A percentile compares a stretch with the other conserved stretches of the same genome.
Evolutionary conservation across 2,113 vertebrate species (phyloP).

Genomic region (Atlantisia rogersi): DNA sequence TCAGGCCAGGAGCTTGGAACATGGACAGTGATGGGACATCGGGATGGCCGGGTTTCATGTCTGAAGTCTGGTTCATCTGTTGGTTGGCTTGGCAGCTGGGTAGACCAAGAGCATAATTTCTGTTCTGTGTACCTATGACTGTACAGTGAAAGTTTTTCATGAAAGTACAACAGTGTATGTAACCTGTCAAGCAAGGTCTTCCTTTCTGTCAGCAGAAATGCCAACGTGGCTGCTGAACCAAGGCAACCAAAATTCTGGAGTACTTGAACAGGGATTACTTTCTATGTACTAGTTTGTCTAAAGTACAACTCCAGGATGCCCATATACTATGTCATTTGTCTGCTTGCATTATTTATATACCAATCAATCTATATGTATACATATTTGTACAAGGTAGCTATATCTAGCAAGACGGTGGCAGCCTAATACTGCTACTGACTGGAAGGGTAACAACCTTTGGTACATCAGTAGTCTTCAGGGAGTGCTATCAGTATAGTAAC

Average conservation of each 20-base stretch:
- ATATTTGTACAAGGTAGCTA: not conserved
- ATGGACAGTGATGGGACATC: not conserved
- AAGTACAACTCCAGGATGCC: not conserved
- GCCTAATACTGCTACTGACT: not conserved
- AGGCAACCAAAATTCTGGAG: not conserved
- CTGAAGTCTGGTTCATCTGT: not conserved
- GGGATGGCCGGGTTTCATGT: not conserved
- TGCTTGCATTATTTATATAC: not conserved
- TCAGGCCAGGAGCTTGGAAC: not conserved
- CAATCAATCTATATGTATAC: not conserved
- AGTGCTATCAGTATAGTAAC: not conserved
- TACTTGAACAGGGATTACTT: not conserved
- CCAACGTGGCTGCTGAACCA: not conserved
- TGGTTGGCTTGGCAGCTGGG: not conserved
- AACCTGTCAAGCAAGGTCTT: not conserved
- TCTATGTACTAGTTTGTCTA: not conserved
- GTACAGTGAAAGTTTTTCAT: not conserved
- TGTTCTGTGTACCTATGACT: rapidly evolving
- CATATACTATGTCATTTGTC: not conserved
- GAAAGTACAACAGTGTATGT: not conserved
- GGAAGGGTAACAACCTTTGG: not conserved
- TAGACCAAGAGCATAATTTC: not conserved
- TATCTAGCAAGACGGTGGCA: not conserved
- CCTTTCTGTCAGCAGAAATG: not conserved
- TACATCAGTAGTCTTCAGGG: not conserved